Evolutionary conservation across 2,113 vertebrate genomes (phyloP).

Genomic region (Macquaria australasica): DNA sequence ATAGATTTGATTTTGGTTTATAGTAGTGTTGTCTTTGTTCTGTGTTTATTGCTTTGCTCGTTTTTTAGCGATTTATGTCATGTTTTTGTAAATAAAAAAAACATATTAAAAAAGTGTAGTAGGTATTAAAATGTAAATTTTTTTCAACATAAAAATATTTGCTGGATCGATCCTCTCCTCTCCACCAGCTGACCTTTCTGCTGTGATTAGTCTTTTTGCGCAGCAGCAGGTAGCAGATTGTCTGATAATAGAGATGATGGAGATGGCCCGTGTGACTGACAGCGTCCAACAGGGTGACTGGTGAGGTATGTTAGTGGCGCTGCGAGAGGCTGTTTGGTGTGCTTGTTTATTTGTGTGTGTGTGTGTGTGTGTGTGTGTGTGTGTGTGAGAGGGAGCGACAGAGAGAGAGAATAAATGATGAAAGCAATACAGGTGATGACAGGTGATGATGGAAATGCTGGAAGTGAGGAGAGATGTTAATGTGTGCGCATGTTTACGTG

Average conservation of each 20-base stretch:
- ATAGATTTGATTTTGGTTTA: too few species aligned
- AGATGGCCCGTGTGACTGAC: conserved; percentile 17
- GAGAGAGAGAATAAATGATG: background rate
- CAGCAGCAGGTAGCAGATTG: conserved; percentile 16
- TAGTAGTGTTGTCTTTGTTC: too few species aligned
- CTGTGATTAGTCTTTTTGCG: conserved; percentile 33
- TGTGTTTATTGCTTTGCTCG: too few species aligned
- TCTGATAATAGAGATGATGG: conserved; percentile 14
- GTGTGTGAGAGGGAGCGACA: background rate
- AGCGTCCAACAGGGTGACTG: background rate
- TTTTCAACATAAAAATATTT: conserved; percentile 5
- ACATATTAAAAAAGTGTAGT: too few species aligned
- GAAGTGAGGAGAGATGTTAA: background rate
- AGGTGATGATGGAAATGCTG: too few species aligned
- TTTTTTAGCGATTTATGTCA: too few species aligned
- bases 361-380: background rate
- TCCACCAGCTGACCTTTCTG: conserved; percentile 45
- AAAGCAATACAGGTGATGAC: background rate
- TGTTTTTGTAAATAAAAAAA: too few species aligned
- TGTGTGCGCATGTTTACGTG: too few species aligned
- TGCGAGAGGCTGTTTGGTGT: background rate
- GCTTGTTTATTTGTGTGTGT: background rate
- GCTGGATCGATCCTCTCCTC: background rate
- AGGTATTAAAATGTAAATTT: background rate
- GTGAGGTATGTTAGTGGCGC: background rate